Evolutionary conservation across 2,888 invertebrate species (phyloP).

Genomic region (Volucella inflata): DNA sequence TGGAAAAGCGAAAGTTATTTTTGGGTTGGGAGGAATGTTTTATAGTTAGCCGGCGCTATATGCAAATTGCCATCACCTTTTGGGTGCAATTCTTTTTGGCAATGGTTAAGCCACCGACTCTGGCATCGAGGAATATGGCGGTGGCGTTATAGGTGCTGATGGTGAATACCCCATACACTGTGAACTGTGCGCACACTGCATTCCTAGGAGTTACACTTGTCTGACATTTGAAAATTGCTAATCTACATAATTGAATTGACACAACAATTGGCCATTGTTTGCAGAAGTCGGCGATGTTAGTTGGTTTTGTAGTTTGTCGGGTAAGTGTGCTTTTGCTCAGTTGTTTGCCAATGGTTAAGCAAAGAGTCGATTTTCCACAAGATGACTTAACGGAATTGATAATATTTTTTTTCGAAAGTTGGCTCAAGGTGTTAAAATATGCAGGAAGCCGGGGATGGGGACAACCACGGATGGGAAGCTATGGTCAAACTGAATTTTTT

Average conservation of each 20-base stretch:
- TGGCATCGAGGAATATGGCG: neutral
- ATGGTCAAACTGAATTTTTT: too few relatives aligned
- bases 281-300: constrained; percentile 17
- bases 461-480: neutral
- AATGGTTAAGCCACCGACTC: neutral
- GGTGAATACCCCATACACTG: too few relatives aligned
- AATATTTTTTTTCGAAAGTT: constrained; percentile 56
- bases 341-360: constrained; percentile 20
- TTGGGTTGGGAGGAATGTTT: constrained; percentile 12
- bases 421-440: neutral
- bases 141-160: too few relatives aligned
- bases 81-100: constrained; percentile 37
- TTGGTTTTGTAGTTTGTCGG: constrained; percentile 22
- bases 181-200: constrained; percentile 35
- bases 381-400: constrained; percentile 19
- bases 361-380: neutral
- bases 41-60: constrained; percentile 47
- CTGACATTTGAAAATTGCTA: constrained; percentile 73
- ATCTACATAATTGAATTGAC: constrained; percentile 74
- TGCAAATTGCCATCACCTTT: constrained; percentile 68
- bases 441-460: neutral
- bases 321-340: constrained; percentile 2
- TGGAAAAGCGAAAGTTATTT: constrained; percentile 72
- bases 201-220: constrained; percentile 73
- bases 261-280: constrained; percentile 73